phyloP scores from a whole-genome alignment of 2,113 vertebrate genomes.

The Dipodomys spectabilis region DNA sequence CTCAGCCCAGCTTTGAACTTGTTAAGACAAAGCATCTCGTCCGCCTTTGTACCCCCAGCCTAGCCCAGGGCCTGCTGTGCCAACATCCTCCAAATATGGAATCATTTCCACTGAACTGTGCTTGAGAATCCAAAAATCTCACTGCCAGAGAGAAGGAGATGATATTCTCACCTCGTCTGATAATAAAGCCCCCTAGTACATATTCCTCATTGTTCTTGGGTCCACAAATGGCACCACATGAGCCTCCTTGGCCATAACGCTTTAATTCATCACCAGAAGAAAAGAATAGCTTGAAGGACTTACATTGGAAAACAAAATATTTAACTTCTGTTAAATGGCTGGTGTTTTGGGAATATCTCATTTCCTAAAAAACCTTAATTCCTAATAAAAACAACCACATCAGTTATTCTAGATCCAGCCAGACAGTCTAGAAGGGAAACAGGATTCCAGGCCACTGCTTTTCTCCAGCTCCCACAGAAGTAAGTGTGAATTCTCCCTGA shows the following conservation, averaged over 20 bases:
- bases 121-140: background rate
- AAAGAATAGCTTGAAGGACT: background rate
- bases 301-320: background rate
- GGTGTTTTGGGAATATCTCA: background rate
- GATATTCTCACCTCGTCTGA: background rate
- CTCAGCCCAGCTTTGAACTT: background rate
- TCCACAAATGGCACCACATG: background rate
- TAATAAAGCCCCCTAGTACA: background rate
- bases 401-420: background rate
- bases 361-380: background rate
- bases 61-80: background rate
- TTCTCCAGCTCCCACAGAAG: background rate
- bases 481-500: background rate
- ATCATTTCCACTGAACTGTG: background rate
- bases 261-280: background rate
- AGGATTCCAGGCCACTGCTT: background rate
- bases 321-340: background rate
- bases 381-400: background rate
- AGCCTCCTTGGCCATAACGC: background rate
- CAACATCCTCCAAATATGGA: background rate
- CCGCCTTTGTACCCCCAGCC: background rate
- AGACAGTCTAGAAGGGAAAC: background rate
- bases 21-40: background rate
- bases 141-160: background rate
- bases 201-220: background rate